These are phyloP conservation scores for Dynastes grantii DNA, from an alignment of 2,888 invertebrate species.

Conservation along the genomic window DNA sequence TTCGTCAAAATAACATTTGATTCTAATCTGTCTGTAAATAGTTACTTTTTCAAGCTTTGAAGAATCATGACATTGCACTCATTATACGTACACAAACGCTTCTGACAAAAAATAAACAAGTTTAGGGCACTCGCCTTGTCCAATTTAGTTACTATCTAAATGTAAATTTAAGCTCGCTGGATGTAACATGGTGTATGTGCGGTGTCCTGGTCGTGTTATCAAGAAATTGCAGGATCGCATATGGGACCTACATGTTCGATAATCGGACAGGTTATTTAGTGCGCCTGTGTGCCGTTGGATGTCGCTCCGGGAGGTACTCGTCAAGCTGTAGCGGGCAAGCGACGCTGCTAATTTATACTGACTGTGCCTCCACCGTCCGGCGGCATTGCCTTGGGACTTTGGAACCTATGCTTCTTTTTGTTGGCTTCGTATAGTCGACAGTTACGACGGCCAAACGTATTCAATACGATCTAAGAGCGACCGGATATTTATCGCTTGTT, in stretches of 20 bases:
- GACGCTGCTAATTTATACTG: constrained; percentile 65
- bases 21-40: too few species aligned
- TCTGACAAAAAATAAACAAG: too few species aligned
- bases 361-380: constrained; percentile 8
- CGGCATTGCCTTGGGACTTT: constrained; percentile 15
- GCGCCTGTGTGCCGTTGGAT: constrained; percentile 61
- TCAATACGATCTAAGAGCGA: neutral
- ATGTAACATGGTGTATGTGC: neutral
- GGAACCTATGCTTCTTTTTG: constrained; percentile 30
- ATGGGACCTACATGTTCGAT: constrained; percentile 54
- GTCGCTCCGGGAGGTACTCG: constrained; percentile 66
- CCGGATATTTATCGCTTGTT: constrained; percentile 9
- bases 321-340: constrained; percentile 60
- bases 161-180: constrained; percentile 7
- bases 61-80: too few species aligned
- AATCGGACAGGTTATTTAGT: constrained; percentile 65
- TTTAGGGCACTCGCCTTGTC: neutral
- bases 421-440: neutral
- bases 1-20: too few species aligned
- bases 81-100: too few species aligned
- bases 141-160: constrained; percentile 4
- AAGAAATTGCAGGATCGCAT: constrained; percentile 56
- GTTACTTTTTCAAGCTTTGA: too few species aligned
- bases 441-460: constrained; percentile 10
- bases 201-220: constrained; percentile 49